These are phyloP conservation scores for Eumerus sabulonum DNA, from an alignment of 2,888 invertebrate genomes.

Conservation along the genomic window DNA sequence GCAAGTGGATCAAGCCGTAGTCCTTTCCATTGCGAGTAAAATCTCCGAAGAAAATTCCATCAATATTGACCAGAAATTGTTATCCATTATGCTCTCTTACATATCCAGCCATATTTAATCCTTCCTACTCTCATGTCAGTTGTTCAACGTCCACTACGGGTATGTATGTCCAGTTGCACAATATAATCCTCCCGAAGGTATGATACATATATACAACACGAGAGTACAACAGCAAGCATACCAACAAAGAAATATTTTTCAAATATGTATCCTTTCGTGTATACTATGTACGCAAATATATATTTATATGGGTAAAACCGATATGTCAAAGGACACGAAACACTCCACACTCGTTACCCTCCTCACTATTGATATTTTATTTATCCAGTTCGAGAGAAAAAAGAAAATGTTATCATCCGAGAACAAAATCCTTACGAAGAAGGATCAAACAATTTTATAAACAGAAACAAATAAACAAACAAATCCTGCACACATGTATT, in stretches of 20 bases:
- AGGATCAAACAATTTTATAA: conserved; percentile 42
- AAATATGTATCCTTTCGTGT: no score
- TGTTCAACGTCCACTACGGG: no score
- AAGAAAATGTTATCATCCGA: conserved; percentile 22
- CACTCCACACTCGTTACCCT: conserved; percentile 47
- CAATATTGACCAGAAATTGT: conserved; percentile 68
- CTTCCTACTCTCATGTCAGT: neutral
- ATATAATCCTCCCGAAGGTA: conserved; percentile 39
- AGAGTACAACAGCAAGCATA: conserved; percentile 6
- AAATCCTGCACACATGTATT: conserved; percentile 37
- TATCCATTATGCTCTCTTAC: conserved; percentile 50
- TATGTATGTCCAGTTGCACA: conserved; percentile 50
- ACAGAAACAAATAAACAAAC: conserved; percentile 40
- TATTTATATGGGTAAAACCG: conserved; percentile 41
- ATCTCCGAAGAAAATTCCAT: conserved; percentile 62
- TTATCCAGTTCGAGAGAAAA: conserved; percentile 60
- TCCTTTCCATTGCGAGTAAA: conserved; percentile 31
- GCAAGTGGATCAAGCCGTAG: conserved; percentile 56
- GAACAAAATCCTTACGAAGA: conserved; percentile 27
- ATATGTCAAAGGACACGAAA: conserved; percentile 65
- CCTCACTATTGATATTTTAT: conserved; percentile 62
- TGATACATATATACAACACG: no score
- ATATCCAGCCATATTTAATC: conserved; percentile 47
- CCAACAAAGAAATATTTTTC: neutral
- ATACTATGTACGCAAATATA: conserved; percentile 45